Evolutionary conservation across 2,113 vertebrate genomes (phyloP), one percentile per base, ranked within the genome.

Genomic region (Potamarius usumacintae): DNA sequence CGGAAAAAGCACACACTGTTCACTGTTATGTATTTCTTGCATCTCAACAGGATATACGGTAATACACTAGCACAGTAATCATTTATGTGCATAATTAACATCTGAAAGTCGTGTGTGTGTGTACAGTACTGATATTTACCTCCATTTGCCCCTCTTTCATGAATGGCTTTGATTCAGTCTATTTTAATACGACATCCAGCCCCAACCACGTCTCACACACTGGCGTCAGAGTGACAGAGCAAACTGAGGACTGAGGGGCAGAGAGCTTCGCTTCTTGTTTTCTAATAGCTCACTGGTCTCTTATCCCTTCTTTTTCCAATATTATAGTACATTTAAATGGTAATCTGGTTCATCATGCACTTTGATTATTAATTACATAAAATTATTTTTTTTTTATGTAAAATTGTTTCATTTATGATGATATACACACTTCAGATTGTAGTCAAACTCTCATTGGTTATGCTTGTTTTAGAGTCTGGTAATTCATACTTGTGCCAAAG

Each of bases 151-250:
- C 82, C 90, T 85, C 86, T 89, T 93, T 91, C 91, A 92, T 95
- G 94, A 95, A 95, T 95, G 90, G 88, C 88, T 94, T 90, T 93
- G 92, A 95, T 95, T 95, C 94, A 96, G 88, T 50, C 84, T 90
- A 88, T 93, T 94, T 92, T 90, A 82, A 91, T 89, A 89, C 86
- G 85, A 76, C 87, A 60, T 88, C 67, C 6, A 74, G 82, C 84
- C 89, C 89, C 69, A 22, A 86, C 90, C 86, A 88, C 57, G 82
- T 76, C 83, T 90, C 82, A 84, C 86, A 79, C 74, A 67, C 58
- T 90, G 90, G 92, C 89, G 86, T 89, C 53, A 85, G 89, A 85
- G 79, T 78, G 20, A 60, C 65, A 67, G 25, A 78, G 67, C 30
- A 82, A 53, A 83, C 25, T 9, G 0, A 63, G 48, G 17, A 15